phyloP scores from a whole-genome alignment of 2,797 vertebrate species.

The Poecilia gillii region DNA sequence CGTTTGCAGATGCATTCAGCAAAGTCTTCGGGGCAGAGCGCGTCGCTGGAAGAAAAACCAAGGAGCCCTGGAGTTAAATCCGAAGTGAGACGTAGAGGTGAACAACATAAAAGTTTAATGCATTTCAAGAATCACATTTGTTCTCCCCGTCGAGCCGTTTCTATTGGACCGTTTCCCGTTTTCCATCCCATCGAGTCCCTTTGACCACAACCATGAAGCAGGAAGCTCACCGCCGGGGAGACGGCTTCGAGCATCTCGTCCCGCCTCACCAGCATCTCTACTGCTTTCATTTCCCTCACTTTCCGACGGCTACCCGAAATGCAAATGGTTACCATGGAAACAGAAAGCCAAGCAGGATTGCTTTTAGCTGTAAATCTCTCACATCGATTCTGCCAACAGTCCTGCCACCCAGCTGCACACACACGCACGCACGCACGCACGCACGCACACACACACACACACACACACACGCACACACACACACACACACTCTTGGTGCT shows the following conservation, averaged over 20 bases:
- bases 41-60: neutral
- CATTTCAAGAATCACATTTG: neutral
- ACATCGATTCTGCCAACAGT: constrained; percentile 36
- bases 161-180: neutral
- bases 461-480: constrained; percentile 2
- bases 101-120: constrained; percentile 16
- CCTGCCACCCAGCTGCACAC: constrained; percentile 17
- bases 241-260: neutral
- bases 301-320: constrained; percentile 27
- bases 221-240: neutral
- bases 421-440: constrained; percentile 10
- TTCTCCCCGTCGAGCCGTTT: constrained; percentile 1
- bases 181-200: neutral
- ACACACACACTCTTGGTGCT: constrained; percentile 25
- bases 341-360: constrained; percentile 59
- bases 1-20: neutral
- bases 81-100: neutral
- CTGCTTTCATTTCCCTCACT: neutral
- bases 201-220: neutral
- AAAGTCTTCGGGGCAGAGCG: neutral
- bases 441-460: neutral
- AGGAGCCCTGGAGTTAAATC: neutral
- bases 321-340: constrained; percentile 73
- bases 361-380: constrained; percentile 63
- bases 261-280: constrained; percentile 9